These are phyloP conservation scores for Molossus molossus DNA, from an alignment of 2,797 vertebrate species.

Conservation along the genomic window DNA sequence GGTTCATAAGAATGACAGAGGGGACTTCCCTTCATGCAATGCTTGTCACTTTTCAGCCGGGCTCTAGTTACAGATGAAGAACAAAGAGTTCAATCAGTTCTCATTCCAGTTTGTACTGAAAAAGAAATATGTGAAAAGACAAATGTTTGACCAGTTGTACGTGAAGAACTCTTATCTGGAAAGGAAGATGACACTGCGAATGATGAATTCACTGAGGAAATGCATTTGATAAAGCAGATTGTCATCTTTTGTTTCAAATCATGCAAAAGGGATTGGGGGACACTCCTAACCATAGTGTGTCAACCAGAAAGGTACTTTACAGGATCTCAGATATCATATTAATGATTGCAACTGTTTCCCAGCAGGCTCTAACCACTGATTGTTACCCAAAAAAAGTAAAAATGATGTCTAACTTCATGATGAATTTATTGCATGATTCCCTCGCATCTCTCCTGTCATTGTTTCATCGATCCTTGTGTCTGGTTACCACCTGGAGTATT, in stretches of 20 bases:
- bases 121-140: neutral
- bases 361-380: slow-evolving; percentile 41
- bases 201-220: slow-evolving; percentile 66
- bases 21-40: slow-evolving; percentile 69
- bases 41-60: slow-evolving; percentile 71
- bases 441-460: neutral
- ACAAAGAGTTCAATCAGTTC: slow-evolving; percentile 51
- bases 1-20: slow-evolving; percentile 73
- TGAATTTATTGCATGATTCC: neutral
- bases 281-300: slow-evolving; percentile 34
- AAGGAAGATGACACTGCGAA: slow-evolving; percentile 69
- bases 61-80: slow-evolving; percentile 2
- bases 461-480: neutral
- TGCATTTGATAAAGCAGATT: slow-evolving; percentile 72
- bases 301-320: slow-evolving; percentile 56
- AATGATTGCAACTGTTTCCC: slow-evolving; percentile 23
- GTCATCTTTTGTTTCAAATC: slow-evolving; percentile 70
- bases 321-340: slow-evolving; percentile 39
- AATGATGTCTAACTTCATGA: neutral
- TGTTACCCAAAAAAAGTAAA: neutral
- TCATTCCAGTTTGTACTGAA: neutral
- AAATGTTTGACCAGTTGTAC: neutral
- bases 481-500: neutral
- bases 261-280: neutral
- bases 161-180: slow-evolving; percentile 70